Evolutionary conservation across 2,888 invertebrate species (phyloP).

Genomic region (Dichetophora obliterata): DNA sequence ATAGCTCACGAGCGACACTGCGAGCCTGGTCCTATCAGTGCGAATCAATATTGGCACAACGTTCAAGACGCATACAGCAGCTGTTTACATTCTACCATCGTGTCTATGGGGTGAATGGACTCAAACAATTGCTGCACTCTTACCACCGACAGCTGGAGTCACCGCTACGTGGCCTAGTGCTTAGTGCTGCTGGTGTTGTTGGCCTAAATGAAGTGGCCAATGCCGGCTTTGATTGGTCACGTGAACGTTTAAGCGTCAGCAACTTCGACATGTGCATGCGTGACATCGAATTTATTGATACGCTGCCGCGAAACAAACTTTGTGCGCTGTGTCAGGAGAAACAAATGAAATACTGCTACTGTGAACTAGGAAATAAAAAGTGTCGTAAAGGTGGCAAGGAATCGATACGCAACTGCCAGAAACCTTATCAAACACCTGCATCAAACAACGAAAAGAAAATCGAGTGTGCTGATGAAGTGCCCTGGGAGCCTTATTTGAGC

Average conservation of each 20-base stretch:
- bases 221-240: conserved; percentile 76
- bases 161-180: conserved; percentile 72
- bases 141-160: conserved; percentile 67
- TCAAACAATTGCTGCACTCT: conserved; percentile 71
- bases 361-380: conserved; percentile 59
- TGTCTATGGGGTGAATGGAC: conserved; percentile 75
- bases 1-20: conserved; percentile 71
- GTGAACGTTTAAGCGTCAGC: conserved; percentile 73
- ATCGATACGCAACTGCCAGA: conserved; percentile 70
- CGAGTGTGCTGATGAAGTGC: conserved; percentile 54
- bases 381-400: conserved; percentile 54
- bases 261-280: conserved; percentile 73
- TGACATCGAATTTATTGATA: conserved; percentile 74
- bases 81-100: conserved; percentile 75
- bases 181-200: conserved; percentile 73
- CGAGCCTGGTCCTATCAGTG: conserved; percentile 73
- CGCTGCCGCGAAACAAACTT: conserved; percentile 72
- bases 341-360: conserved; percentile 63
- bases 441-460: conserved; percentile 46
- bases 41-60: conserved; percentile 74
- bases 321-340: conserved; percentile 60
- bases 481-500: conserved; percentile 81
- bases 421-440: conserved; percentile 37
- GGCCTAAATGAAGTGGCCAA: conserved; percentile 64
- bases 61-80: conserved; percentile 75